A percentile compares a stretch with the other conserved stretches of the same genome.
These are phyloP conservation scores for Hymenopus coronatus DNA, from an alignment of 2,888 invertebrate species.

Conservation along the genomic window DNA sequence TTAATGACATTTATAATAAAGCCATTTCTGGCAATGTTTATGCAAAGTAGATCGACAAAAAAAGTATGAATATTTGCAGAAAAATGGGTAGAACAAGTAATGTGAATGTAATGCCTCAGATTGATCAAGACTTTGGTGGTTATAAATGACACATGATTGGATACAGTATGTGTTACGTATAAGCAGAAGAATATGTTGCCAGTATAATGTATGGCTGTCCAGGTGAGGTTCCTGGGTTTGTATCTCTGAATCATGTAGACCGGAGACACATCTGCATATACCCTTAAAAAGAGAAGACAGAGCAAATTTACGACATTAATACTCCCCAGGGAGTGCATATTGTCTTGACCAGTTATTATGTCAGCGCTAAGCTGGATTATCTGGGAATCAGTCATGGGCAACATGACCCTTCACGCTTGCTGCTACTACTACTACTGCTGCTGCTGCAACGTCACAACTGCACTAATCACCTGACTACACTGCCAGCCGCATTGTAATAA, in stretches of 20 bases:
- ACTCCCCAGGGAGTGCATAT: not conserved
- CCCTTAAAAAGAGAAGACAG: not conserved
- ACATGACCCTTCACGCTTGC: not conserved
- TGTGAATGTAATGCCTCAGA: no score
- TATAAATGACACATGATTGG: no score
- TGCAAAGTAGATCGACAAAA: no score
- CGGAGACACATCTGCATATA: not conserved
- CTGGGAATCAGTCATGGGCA: not conserved
- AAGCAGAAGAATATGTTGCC: no score
- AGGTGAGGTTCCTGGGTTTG: not conserved
- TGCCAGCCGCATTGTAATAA: not conserved
- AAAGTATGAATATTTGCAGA: no score
- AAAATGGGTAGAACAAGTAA: no score
- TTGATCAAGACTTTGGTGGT: no score
- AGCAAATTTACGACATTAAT: not conserved
- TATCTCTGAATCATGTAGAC: not conserved
- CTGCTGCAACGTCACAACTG: not conserved
- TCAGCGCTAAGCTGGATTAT: not conserved
- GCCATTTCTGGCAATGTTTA: no score
- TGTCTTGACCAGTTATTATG: not conserved
- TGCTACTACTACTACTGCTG: not conserved
- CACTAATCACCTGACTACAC: not conserved
- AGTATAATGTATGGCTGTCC: no score
- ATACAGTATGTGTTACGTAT: no score
- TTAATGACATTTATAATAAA: no score